These are phyloP conservation scores for Papilio demoleus DNA, from an alignment of 2,888 invertebrate genomes.

Conservation along the genomic window DNA sequence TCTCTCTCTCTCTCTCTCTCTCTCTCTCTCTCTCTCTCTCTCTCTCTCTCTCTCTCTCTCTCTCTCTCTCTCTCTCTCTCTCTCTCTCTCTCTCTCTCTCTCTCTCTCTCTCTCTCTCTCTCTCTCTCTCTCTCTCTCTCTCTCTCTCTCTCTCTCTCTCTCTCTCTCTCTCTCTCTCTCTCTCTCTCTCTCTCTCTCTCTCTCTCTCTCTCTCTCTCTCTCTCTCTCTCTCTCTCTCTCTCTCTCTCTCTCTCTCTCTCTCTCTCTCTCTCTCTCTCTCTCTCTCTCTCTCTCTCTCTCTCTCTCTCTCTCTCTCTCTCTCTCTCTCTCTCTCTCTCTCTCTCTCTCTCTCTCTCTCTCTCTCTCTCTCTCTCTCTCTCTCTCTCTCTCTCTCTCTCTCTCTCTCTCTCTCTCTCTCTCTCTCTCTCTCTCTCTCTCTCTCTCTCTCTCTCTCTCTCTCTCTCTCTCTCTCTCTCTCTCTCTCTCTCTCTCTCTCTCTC, in stretches of 20 bases:
- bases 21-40: conserved; percentile 20
- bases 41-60: background rate
- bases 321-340: background rate
- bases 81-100: background rate
- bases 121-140: conserved; percentile 15
- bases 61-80: conserved; percentile 14
- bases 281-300: background rate
- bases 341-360: conserved; percentile 16
- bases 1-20: background rate
- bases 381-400: conserved; percentile 20
- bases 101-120: background rate
- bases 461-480: background rate
- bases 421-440: conserved; percentile 14
- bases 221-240: background rate
- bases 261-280: background rate
- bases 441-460: background rate
- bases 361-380: background rate
- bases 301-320: conserved; percentile 15
- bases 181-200: background rate
- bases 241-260: conserved; percentile 14
- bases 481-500: conserved; percentile 15
- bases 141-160: background rate
- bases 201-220: conserved; percentile 20
- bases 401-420: background rate
- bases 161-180: conserved; percentile 16